Evolutionary conservation across 2,113 vertebrate species (phyloP).

Genomic region (Orthonyx spaldingii): DNA sequence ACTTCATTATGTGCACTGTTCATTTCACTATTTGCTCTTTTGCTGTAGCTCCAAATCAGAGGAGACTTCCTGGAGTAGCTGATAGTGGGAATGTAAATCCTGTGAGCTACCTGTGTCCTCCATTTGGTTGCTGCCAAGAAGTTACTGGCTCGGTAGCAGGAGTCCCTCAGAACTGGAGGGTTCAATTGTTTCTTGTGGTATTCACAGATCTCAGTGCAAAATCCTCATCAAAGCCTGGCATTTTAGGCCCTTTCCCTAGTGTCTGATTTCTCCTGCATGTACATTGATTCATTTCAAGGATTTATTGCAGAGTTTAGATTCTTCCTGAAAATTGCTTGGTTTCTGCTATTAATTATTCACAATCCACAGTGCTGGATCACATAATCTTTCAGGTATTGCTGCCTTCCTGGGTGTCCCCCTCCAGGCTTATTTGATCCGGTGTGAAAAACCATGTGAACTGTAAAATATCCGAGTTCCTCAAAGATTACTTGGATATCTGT

Average conservation of each 20-base stretch:
- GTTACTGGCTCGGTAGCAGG: background rate
- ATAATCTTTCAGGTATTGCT: background rate
- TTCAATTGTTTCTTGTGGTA: background rate
- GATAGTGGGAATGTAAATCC: background rate
- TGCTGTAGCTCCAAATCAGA: background rate
- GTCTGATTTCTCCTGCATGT: background rate
- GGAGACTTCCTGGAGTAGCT: background rate
- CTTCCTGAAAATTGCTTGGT: background rate
- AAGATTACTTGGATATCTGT: background rate
- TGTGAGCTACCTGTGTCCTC: background rate
- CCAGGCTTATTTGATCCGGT: background rate
- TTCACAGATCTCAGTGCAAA: background rate
- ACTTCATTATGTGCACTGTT: background rate
- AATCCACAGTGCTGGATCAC: background rate
- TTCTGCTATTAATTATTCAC: background rate
- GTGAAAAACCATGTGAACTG: fast-evolving
- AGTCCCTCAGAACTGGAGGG: background rate
- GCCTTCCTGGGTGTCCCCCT: background rate
- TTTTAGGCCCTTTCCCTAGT: background rate
- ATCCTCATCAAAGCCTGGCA: background rate
- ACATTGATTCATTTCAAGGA: background rate
- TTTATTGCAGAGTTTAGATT: background rate
- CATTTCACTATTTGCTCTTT: background rate
- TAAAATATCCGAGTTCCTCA: background rate
- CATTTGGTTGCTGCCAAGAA: background rate